Evolutionary conservation across 2,888 invertebrate genomes (phyloP).

Genomic region (Leptopterna dolabrata): DNA sequence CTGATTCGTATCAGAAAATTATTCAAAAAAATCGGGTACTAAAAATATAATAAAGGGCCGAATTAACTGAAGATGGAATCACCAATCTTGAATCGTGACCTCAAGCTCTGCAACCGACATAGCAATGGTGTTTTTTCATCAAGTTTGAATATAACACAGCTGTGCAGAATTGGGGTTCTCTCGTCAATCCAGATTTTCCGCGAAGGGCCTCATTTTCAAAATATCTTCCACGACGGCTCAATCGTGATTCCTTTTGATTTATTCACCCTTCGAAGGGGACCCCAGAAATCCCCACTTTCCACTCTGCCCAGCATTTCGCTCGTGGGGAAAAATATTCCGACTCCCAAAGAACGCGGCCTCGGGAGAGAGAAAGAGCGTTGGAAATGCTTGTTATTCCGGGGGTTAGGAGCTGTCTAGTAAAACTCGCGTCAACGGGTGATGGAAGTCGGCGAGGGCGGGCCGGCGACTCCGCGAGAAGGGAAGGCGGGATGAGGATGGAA

Average conservation of each 20-base stretch:
- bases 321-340: neutral
- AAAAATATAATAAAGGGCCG: too few species aligned
- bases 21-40: too few species aligned
- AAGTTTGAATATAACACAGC: too few species aligned
- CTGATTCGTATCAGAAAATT: too few species aligned
- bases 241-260: constrained; percentile 8
- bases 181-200: neutral
- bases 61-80: too few species aligned
- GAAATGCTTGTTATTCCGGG: constrained; percentile 17
- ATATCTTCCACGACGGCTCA: neutral
- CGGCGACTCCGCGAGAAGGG: neutral
- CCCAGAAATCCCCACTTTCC: neutral
- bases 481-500: neutral
- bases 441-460: neutral
- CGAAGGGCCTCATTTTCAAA: neutral
- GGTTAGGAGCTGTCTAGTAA: constrained; percentile 13
- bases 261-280: neutral
- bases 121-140: too few species aligned
- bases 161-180: too few species aligned
- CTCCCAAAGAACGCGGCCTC: neutral
- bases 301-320: neutral
- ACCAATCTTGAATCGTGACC: too few species aligned
- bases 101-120: too few species aligned
- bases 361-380: neutral
- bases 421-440: constrained; percentile 21